Conservation (phyloP, 2,113 vertebrate species). For the Balaeniceps rex region DNA sequence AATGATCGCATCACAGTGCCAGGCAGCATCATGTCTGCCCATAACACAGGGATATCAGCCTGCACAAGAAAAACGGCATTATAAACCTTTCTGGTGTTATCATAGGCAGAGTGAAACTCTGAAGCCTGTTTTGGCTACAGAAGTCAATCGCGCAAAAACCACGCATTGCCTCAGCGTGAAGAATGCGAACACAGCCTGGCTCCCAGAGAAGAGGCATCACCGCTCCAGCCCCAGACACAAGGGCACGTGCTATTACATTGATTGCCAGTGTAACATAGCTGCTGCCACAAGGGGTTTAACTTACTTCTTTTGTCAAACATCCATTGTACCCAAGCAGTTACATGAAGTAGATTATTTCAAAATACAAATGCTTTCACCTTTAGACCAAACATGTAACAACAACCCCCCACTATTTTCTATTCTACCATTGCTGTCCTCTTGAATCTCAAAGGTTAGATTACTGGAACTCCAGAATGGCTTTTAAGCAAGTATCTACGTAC, state of each 20-base stretch:
- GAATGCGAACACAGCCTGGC: not conserved
- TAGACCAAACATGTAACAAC: not conserved
- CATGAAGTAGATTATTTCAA: not conserved
- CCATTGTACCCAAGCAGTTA: not conserved
- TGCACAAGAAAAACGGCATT: not conserved
- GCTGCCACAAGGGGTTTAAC: not conserved
- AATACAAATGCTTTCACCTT: not conserved
- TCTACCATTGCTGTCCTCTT: not conserved
- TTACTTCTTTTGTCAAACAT: not conserved
- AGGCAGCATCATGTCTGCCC: not conserved
- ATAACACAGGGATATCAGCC: not conserved
- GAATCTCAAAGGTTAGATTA: not conserved
- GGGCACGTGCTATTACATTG: not conserved
- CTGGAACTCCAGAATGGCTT: not conserved
- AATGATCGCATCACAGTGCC: not conserved
- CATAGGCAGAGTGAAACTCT: not conserved
- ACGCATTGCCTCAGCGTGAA: rapidly evolving
- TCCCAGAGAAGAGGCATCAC: not conserved
- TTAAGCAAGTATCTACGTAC: not conserved
- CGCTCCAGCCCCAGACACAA: not conserved
- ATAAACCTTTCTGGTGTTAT: not conserved
- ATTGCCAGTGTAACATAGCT: not conserved
- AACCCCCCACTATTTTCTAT: rapidly evolving
- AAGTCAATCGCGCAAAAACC: not conserved
- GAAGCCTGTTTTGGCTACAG: not conserved